Percentiles rank a stretch among this genome's conserved stretches.
Conservation (phyloP, 2,113 vertebrate species). For the Gorsachius goisagi region DNA sequence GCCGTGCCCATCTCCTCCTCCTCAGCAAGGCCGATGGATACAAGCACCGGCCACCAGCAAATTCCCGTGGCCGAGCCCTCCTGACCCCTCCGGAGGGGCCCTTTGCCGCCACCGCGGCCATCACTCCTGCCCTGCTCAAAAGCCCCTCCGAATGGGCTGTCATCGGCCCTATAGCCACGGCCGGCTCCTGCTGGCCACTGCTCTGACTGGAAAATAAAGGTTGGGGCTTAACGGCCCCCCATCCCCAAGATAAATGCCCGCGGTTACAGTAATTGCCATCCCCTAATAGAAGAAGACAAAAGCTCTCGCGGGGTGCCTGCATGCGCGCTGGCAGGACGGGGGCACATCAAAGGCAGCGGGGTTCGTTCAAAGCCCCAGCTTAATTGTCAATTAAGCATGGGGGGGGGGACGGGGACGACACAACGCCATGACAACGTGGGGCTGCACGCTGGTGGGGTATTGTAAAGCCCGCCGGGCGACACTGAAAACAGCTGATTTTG, state of each 20-base stretch:
- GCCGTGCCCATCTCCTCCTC: slow-evolving; percentile 15
- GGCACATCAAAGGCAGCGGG: slow-evolving; percentile 85
- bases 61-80: slow-evolving; percentile 75
- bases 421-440: slow-evolving; percentile 90
- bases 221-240: slow-evolving; percentile 77
- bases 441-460: slow-evolving; percentile 88
- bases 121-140: slow-evolving; percentile 86
- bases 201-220: slow-evolving; percentile 78
- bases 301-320: slow-evolving; percentile 78
- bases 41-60: slow-evolving; percentile 70
- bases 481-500: slow-evolving; percentile 97
- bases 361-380: slow-evolving; percentile 82
- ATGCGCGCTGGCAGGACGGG: slow-evolving; percentile 81
- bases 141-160: slow-evolving; percentile 77
- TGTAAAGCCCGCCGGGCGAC: slow-evolving; percentile 80
- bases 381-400: slow-evolving; percentile 99
- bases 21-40: slow-evolving; percentile 35
- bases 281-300: slow-evolving; percentile 92
- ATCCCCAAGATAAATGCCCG: slow-evolving; percentile 89
- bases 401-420: slow-evolving; percentile 73
- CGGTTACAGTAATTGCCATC: slow-evolving; percentile 85
- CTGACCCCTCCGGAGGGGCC: slow-evolving; percentile 81
- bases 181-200: slow-evolving; percentile 89
- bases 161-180: slow-evolving; percentile 74
- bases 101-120: slow-evolving; percentile 71